These are phyloP conservation scores for Hippocampus kuda DNA, from an alignment of 2,797 vertebrate species.

Conservation along the genomic window DNA sequence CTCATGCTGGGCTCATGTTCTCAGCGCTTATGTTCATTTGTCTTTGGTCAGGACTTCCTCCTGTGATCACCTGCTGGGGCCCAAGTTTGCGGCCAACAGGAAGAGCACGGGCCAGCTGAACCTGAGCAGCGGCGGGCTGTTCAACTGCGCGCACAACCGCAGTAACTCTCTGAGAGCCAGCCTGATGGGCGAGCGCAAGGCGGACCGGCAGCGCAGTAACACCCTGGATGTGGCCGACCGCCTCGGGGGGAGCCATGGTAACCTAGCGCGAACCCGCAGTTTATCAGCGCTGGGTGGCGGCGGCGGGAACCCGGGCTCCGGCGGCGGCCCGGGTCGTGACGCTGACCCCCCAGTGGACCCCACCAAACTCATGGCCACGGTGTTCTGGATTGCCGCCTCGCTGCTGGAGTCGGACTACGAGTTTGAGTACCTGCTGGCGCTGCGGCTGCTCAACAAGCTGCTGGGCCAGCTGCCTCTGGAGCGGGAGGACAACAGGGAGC, in stretches of 20 bases:
- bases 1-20: neutral
- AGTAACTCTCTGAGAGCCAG: slow-evolving; percentile 90
- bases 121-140: slow-evolving; percentile 73
- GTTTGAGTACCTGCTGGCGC: slow-evolving; percentile 93
- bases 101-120: slow-evolving; percentile 98
- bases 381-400: slow-evolving; percentile 95
- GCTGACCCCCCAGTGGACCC: slow-evolving; percentile 82
- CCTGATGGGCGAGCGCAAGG: slow-evolving; percentile 77
- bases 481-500: slow-evolving; percentile 83
- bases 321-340: slow-evolving; percentile 52
- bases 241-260: slow-evolving; percentile 78
- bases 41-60: slow-evolving; percentile 70
- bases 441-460: slow-evolving; percentile 90
- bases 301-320: slow-evolving; percentile 66
- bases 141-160: slow-evolving; percentile 68
- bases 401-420: slow-evolving; percentile 97
- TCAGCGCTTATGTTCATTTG: neutral
- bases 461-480: slow-evolving; percentile 91
- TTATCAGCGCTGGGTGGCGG: slow-evolving; percentile 83
- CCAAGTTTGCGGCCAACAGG: slow-evolving; percentile 90
- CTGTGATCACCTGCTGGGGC: slow-evolving; percentile 80
- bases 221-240: slow-evolving; percentile 90
- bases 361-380: slow-evolving; percentile 88
- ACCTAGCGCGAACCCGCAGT: slow-evolving; percentile 90
- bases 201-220: slow-evolving; percentile 85